These are phyloP conservation scores for Mustelus asterias DNA, from an alignment of 2,113 vertebrate species.

Conservation along the genomic window DNA sequence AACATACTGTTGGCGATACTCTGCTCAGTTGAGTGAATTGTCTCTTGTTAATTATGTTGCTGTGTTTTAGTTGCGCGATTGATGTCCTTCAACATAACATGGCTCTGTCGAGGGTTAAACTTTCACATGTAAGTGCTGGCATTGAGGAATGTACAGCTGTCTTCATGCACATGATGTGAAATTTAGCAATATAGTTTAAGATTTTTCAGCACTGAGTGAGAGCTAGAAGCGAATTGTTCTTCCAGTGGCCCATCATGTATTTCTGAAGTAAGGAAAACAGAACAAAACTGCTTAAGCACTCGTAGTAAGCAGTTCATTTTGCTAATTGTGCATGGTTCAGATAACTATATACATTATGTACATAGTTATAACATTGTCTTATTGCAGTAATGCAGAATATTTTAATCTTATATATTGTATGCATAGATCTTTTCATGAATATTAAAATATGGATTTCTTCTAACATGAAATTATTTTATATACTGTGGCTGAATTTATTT, in stretches of 20 bases:
- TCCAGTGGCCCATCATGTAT: background rate
- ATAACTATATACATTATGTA: background rate
- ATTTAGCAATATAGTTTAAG: background rate
- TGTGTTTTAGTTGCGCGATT: background rate
- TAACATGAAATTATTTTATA: background rate
- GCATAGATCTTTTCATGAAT: background rate
- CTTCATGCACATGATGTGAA: background rate
- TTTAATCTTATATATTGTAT: background rate
- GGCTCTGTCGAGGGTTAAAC: background rate
- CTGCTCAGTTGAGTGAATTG: background rate
- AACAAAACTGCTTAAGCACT: background rate
- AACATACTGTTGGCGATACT: background rate
- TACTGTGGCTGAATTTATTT: background rate
- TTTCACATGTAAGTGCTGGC: background rate
- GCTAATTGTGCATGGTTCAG: background rate
- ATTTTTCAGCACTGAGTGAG: background rate
- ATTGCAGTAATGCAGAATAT: background rate
- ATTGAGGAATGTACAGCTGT: background rate
- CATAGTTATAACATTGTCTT: background rate
- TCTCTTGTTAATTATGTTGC: background rate
- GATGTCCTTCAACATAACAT: background rate
- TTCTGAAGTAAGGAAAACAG: background rate
- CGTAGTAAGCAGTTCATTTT: background rate
- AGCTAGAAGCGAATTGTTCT: background rate
- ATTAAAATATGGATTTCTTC: background rate